These are phyloP conservation scores for Notechis scutatus DNA, from an alignment of 2,113 vertebrate species.

Conservation along the genomic window DNA sequence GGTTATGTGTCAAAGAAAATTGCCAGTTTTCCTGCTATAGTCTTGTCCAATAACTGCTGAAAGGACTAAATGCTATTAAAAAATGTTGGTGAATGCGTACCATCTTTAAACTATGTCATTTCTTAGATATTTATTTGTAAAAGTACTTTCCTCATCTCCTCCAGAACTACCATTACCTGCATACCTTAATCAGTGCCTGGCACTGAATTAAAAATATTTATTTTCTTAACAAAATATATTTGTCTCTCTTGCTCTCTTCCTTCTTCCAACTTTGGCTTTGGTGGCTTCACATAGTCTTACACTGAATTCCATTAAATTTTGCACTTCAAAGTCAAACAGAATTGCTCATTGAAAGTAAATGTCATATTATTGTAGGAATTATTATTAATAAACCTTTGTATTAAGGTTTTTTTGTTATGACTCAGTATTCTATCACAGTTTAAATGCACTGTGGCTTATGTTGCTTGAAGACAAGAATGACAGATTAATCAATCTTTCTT, in stretches of 20 bases:
- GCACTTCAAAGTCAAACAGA: not conserved
- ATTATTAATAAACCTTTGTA: not conserved
- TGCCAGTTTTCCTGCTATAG: not conserved
- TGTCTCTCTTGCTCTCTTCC: not conserved
- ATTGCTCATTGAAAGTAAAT: not conserved
- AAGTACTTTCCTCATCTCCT: not conserved
- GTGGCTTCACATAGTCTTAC: not conserved
- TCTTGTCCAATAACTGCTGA: not conserved
- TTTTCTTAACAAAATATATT: not conserved
- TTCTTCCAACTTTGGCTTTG: constrained; percentile 8
- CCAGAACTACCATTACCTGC: not conserved
- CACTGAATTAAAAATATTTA: not conserved
- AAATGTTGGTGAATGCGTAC: not conserved
- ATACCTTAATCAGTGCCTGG: not conserved
- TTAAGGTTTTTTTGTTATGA: not conserved
- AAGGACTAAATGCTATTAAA: constrained; percentile 6
- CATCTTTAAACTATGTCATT: not conserved
- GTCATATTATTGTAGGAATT: not conserved
- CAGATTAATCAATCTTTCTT: not conserved
- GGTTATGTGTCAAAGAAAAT: not conserved
- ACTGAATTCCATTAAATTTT: not conserved
- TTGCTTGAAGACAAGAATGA: not conserved
- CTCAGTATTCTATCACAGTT: not conserved
- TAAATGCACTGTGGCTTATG: not conserved
- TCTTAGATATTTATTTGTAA: constrained; percentile 23